phyloP scores from a whole-genome alignment of 1,140 invertebrate genomes.

The Helicoverpa armigera region DNA sequence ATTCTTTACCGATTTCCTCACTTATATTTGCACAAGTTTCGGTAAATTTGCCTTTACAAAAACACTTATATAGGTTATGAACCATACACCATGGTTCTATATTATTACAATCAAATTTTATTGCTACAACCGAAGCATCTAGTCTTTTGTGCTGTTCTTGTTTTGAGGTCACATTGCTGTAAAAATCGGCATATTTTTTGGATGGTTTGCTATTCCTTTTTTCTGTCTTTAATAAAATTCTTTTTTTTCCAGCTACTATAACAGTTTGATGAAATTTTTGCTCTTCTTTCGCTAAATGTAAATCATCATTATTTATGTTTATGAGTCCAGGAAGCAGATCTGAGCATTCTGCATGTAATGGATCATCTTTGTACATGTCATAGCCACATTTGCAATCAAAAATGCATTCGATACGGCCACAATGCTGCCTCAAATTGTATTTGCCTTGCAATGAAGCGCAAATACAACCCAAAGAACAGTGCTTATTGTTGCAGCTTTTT shows the following conservation, averaged over 20 bases:
- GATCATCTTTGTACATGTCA: slow-evolving; percentile 17
- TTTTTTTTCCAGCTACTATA: slow-evolving; percentile 73
- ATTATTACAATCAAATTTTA: slow-evolving; percentile 70
- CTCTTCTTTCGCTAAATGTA: slow-evolving; percentile 77
- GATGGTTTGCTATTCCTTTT: slow-evolving; percentile 75
- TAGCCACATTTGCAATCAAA: slow-evolving; percentile 79
- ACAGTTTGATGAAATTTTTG: slow-evolving; percentile 83
- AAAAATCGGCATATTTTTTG: slow-evolving; percentile 77
- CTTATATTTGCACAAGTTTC: slow-evolving; percentile 48
- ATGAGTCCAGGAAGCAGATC: slow-evolving; percentile 68
- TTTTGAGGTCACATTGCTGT: slow-evolving; percentile 69
- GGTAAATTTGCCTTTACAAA: slow-evolving; percentile 79
- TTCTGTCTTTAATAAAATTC: slow-evolving; percentile 73
- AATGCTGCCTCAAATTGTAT: slow-evolving; percentile 73
- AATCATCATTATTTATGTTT: slow-evolving; percentile 68
- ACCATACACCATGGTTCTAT: slow-evolving; percentile 81
- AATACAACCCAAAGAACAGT: slow-evolving; percentile 77
- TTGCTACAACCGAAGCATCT: slow-evolving; percentile 58
- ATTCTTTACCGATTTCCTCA: background rate
- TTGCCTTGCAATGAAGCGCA: slow-evolving; percentile 72
- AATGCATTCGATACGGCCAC: slow-evolving; percentile 76
- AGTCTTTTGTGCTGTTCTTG: slow-evolving; percentile 54
- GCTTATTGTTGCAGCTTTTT: slow-evolving; percentile 65
- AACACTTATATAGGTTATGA: slow-evolving; percentile 82
- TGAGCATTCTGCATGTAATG: slow-evolving; percentile 54